phyloP scores from a whole-genome alignment of 2,888 invertebrate species.

The Amiota mariae region DNA sequence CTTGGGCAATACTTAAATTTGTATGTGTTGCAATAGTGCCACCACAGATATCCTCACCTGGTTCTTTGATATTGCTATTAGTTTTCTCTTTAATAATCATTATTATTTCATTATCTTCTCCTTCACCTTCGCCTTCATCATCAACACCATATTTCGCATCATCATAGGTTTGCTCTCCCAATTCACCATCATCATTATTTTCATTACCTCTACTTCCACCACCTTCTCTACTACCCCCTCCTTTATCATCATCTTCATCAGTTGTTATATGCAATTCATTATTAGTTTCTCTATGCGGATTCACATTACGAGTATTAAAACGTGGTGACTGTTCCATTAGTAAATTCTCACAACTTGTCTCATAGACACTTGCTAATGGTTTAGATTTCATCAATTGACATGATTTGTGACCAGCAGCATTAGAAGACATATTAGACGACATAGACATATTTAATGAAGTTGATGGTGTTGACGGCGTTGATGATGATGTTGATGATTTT shows the following conservation, averaged over 20 bases:
- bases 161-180: slow-evolving; percentile 18
- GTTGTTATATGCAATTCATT: slow-evolving; percentile 59
- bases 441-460: neutral
- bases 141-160: too few species aligned
- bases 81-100: neutral
- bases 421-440: too few species aligned
- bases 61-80: slow-evolving; percentile 37
- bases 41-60: slow-evolving; percentile 53
- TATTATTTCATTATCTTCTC: slow-evolving; percentile 14
- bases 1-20: neutral
- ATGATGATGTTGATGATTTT: too few species aligned
- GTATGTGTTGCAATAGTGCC: slow-evolving; percentile 24
- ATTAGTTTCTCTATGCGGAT: slow-evolving; percentile 20
- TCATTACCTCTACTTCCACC: neutral
- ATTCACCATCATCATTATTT: slow-evolving; percentile 27
- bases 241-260: slow-evolving; percentile 46
- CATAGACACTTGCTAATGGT: slow-evolving; percentile 74
- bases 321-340: slow-evolving; percentile 61
- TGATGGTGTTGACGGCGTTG: slow-evolving; percentile 32
- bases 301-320: slow-evolving; percentile 35
- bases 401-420: slow-evolving; percentile 48
- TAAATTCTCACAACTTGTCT: slow-evolving; percentile 74
- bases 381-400: slow-evolving; percentile 67
- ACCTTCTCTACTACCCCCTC: slow-evolving; percentile 28
- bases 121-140: slow-evolving; percentile 40